phyloP scores from a whole-genome alignment of 2,888 invertebrate species.

The Lottia gigantea region DNA sequence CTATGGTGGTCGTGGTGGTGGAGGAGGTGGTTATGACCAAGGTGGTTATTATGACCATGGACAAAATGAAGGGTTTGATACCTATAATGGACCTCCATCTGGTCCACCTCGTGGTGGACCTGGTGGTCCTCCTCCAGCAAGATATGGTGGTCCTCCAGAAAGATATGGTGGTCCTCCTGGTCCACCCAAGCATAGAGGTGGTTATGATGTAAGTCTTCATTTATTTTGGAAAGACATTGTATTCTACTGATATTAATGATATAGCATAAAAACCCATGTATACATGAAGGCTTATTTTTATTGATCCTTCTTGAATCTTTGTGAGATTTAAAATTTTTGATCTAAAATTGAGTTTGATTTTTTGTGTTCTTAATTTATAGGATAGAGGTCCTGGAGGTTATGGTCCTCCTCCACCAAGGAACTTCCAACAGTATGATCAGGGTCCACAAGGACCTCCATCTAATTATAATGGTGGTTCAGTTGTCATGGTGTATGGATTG shows the following conservation, averaged over 20 bases:
- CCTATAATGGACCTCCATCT: conserved; percentile 23
- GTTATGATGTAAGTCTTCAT: neutral
- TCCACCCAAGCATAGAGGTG: conserved; percentile 37
- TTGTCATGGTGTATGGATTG: conserved; percentile 98
- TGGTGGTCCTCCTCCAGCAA: conserved; percentile 34
- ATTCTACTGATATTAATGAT: neutral
- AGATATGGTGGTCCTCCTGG: conserved; percentile 42
- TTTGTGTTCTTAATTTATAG: conserved; percentile 20
- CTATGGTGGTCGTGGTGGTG: conserved; percentile 30
- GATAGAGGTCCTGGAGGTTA: conserved; percentile 32
- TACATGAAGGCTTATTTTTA: no score
- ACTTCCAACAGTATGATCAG: conserved; percentile 22
- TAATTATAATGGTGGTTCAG: conserved; percentile 73
- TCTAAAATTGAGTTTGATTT: neutral
- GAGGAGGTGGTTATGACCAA: conserved; percentile 29
- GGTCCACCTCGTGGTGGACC: conserved; percentile 26
- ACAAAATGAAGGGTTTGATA: conserved; percentile 28
- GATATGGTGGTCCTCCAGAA: conserved; percentile 33
- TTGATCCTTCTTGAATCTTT: no score
- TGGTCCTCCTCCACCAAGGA: conserved; percentile 28
- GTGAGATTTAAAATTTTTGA: no score
- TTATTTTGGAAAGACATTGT: neutral
- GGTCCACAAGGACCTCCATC: conserved; percentile 26
- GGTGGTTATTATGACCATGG: conserved; percentile 23
- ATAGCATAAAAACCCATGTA: no score